Evolutionary conservation across 2,797 vertebrate genomes (phyloP), one percentile per base, ranked within the genome.

Genomic region (Hemibagrus guttatus): DNA sequence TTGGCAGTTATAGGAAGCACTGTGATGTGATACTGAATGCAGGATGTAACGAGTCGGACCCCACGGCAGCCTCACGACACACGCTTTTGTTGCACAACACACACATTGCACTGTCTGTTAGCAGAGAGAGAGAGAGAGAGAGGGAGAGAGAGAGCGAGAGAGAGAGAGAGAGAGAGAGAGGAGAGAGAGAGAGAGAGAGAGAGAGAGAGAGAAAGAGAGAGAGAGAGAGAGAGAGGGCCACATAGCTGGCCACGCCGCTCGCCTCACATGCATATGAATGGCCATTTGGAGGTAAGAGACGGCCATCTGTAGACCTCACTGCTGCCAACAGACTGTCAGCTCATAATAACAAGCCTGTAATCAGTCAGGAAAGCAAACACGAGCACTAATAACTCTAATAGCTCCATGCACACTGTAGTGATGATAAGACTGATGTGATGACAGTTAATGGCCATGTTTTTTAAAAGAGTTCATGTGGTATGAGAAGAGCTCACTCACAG

Each of bases 401-500:
- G n/a, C 74, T 42, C 68, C 12, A 28, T 31, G 81, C 46, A 21
- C 61, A 52, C 63, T 66, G 81, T 23, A 68, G 42, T 13, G n/a
- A 63, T 31, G 21, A 52, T 52, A 31, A 31, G 2, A 31, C 46
- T 14, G 46, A 68, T 52, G 26, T 52, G 13, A 23, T 52, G 63
- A 68, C 26, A 31, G 26, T 28, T 81, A 49, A 81, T 46, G 59
- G 58, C 3, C 14, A 17, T 12, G 19, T 64, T 64, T 81, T 49
- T 64, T 81, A 26, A 28, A 82, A 58, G 74, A n/a, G 52, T 75
- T 83, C 84, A 54, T 28, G 46, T 83, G 46, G n/a, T 72, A 86
- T 80, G 83, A 87, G 86, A 84, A 87, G 13, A 87, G 66, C 79
- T 93, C 93, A 98, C 98, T 99, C 97, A 99, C 98, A 91, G 98